Conservation (phyloP, 2,888 invertebrate genomes). For the Sisyra nigra region DNA sequence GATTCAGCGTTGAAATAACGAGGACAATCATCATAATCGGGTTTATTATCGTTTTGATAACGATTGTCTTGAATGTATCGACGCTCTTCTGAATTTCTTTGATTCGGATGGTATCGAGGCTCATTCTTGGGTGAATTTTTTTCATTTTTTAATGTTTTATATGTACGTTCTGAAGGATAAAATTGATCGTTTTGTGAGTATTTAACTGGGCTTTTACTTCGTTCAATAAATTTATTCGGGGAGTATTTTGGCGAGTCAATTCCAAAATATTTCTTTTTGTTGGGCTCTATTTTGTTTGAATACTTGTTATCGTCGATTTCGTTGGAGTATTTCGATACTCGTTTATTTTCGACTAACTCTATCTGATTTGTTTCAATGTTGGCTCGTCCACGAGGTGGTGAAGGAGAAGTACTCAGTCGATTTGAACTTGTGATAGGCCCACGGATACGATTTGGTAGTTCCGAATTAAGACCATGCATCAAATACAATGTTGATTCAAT, state of each 20-base stretch:
- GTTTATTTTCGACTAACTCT: neutral
- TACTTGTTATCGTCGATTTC: constrained; percentile 6
- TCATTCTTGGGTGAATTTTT: constrained; percentile 2
- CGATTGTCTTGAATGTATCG: constrained; percentile 4
- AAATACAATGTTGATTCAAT: constrained; percentile 37
- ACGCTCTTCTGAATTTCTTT: neutral
- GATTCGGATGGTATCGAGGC: neutral
- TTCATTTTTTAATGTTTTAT: neutral
- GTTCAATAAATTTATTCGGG: constrained; percentile 1
- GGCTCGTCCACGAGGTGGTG: constrained; percentile 21
- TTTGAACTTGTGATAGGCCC: constrained; percentile 21
- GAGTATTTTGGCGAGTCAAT: constrained; percentile 7
- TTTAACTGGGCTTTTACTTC: constrained; percentile 4
- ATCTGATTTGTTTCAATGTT: neutral
- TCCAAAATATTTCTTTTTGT: constrained; percentile 6
- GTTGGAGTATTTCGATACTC: neutral
- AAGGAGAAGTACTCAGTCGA: constrained; percentile 22
- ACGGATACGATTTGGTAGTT: constrained; percentile 29
- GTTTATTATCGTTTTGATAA: neutral
- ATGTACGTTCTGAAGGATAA: neutral
- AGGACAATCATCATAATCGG: constrained; percentile 19
- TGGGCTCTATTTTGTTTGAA: constrained; percentile 7
- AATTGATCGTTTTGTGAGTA: too few relatives aligned
- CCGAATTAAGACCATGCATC: constrained; percentile 40
- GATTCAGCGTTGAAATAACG: constrained; percentile 6